A percentile compares a stretch with the other conserved stretches of the same genome.
phyloP scores from a whole-genome alignment of 1,140 invertebrate genomes.

The Aphelenchoides fujianensis region DNA sequence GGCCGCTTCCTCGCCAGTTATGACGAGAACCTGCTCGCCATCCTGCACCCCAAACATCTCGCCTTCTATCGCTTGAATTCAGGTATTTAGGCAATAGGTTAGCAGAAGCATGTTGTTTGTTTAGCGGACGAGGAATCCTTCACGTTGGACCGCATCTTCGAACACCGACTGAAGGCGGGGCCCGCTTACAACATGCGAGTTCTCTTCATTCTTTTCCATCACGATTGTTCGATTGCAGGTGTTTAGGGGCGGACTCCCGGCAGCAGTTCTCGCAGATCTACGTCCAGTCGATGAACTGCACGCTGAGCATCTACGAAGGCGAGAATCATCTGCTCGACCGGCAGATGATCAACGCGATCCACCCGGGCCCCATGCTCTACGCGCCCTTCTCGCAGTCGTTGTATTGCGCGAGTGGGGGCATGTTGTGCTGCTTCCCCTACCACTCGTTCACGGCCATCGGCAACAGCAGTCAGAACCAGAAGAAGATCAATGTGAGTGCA shows the following conservation, averaged over 20 bases:
- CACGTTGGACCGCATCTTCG: constrained; percentile 46
- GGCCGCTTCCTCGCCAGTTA: constrained; percentile 26
- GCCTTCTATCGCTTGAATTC: constrained; percentile 21
- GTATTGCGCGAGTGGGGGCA: constrained; percentile 19
- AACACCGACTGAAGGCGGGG: constrained; percentile 36
- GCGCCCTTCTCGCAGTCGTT: constrained; percentile 37
- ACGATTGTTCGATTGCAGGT: too few species aligned
- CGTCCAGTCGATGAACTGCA: constrained; percentile 44
- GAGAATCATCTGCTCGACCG: constrained; percentile 42
- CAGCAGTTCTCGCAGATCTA: constrained; percentile 33
- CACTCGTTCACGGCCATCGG: constrained; percentile 26
- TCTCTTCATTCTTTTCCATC: too few species aligned
- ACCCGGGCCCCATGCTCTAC: constrained; percentile 45
- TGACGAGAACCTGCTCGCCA: constrained; percentile 16
- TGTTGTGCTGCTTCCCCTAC: neutral
- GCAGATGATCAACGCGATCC: constrained; percentile 28
- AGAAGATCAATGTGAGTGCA: neutral
- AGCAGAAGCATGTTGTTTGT: constrained; percentile 21
- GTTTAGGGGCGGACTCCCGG: constrained; percentile 28
- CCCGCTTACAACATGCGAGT: constrained; percentile 51
- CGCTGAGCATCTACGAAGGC: constrained; percentile 38
- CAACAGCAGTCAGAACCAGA: neutral
- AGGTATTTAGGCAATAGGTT: constrained; percentile 4
- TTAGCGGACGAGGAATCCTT: constrained; percentile 39
- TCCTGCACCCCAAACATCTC: constrained; percentile 26